phyloP scores from a whole-genome alignment of 2,797 vertebrate genomes.

The Columba guinea region DNA sequence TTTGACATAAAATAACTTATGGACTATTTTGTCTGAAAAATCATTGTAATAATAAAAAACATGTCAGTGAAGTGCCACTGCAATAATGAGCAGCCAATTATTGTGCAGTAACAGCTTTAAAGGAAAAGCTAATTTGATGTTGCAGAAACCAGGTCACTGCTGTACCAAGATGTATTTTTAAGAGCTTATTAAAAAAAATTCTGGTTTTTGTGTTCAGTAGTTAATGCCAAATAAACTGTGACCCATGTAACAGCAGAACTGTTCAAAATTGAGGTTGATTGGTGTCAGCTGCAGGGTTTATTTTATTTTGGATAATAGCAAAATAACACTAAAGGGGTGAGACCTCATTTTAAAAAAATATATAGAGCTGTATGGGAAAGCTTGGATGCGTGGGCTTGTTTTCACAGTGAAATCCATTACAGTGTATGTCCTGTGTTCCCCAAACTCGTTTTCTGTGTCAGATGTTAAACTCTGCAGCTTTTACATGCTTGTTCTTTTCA shows the following conservation, averaged over 20 bases:
- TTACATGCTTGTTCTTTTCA: neutral
- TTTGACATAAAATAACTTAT: neutral
- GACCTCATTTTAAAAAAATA: neutral
- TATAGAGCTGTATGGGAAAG: neutral
- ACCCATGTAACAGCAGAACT: neutral
- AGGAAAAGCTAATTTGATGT: neutral
- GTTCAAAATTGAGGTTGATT: neutral
- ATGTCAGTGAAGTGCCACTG: neutral
- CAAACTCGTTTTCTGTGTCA: neutral
- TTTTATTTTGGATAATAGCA: neutral
- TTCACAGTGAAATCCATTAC: neutral
- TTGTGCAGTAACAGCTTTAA: neutral
- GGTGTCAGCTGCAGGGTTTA: neutral
- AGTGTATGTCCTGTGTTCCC: neutral
- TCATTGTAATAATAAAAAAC: neutral
- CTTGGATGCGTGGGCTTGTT: neutral
- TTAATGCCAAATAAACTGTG: neutral
- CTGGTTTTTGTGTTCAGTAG: neutral
- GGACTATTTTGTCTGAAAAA: neutral
- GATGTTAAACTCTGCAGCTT: neutral
- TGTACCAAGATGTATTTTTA: neutral
- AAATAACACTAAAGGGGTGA: neutral
- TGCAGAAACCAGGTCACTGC: neutral
- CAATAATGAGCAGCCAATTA: neutral
- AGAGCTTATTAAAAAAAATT: neutral